A percentile compares a stretch with the other conserved stretches of the same genome.
phyloP scores from a whole-genome alignment of 2,113 vertebrate genomes.

The Esox niger region DNA sequence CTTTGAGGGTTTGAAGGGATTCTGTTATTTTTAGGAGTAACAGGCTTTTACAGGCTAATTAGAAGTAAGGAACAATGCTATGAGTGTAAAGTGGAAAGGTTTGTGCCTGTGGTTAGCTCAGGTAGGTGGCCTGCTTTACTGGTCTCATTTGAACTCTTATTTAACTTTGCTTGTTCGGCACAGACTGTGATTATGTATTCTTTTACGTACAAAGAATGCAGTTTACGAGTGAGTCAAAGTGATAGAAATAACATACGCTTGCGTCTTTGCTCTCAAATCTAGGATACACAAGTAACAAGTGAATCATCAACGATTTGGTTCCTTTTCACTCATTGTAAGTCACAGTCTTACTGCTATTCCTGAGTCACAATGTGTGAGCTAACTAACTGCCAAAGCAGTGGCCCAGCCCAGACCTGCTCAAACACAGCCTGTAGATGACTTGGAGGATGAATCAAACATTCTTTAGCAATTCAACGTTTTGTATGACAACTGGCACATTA shows the following conservation, averaged over 20 bases:
- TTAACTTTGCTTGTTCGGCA: neutral
- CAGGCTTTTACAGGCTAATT: slow-evolving; percentile 56
- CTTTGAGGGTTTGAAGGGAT: slow-evolving; percentile 30
- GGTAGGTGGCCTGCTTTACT: slow-evolving; percentile 40
- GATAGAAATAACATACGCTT: neutral
- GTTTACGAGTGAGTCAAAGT: neutral
- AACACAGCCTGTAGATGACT: slow-evolving; percentile 17
- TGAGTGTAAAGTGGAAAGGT: slow-evolving; percentile 46
- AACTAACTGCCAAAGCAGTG: neutral
- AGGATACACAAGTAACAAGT: neutral
- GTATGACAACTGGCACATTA: slow-evolving; percentile 37
- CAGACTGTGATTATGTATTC: neutral
- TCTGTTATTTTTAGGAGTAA: slow-evolving; percentile 49
- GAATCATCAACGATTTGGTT: neutral
- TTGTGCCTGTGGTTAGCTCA: slow-evolving; percentile 37
- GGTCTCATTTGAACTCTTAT: neutral
- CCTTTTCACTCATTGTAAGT: too few relatives aligned
- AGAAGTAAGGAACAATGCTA: slow-evolving; percentile 55
- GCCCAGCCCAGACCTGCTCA: slow-evolving; percentile 2
- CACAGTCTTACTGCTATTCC: neutral
- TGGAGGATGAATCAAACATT: slow-evolving; percentile 7
- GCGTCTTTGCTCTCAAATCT: neutral
- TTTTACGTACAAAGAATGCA: neutral
- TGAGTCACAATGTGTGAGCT: slow-evolving; percentile 16
- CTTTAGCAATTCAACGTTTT: slow-evolving; percentile 38